Base-by-base conservation (phyloP, 2,113 vertebrate genomes). In the Clarias magur region DNA sequence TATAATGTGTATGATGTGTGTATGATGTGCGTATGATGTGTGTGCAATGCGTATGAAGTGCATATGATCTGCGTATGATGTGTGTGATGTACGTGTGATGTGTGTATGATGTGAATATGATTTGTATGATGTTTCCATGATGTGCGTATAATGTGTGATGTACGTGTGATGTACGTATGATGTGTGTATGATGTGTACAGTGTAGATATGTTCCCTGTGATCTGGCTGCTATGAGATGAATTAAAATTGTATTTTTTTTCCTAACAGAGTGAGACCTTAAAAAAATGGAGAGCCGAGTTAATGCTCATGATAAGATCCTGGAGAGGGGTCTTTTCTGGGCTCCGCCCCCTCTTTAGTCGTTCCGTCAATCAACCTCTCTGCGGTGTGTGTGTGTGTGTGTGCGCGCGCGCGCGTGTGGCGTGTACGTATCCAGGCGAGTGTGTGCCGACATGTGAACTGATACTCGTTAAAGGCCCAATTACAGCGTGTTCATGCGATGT, bases 381-480 rank as follows among this genome's bases (percentile, higher is more conserved):
- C 9, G 34, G 19, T 65, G 57, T 78, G 70, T 53, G 34, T 76
- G 57, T 76, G 23, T 73, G 56, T 38, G 57, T 76, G 70, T 53
- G 34, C 60, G 56, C 60, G 23, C 60, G 54, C 48, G 54, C 65
- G 73, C 12, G 19, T 62, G 79, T 76, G 30, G 21, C 1, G 10
- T 59, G 63, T 59, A 8, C 0, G 2, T 15, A 11, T 80, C n/a
- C 30, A 53, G 21, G 4, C 23, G 3, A 48, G 21, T 85, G 38
- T 56, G 60, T 87, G 56, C 56, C 34, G 85, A 75, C 38, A 73
- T 82, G 56, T 80, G 67, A 87, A 75, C 68, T 82, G 67, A 87
- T 62, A 68, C 85, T 87, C 56, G 80, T 87, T 87, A 82, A 87
- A 70, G 60, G 78, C 57, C 87, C 79, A 85, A 85, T 88, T 88